Base-by-base conservation (phyloP, 2,888 invertebrate species). In the Macrosoma leucophasiata region DNA sequence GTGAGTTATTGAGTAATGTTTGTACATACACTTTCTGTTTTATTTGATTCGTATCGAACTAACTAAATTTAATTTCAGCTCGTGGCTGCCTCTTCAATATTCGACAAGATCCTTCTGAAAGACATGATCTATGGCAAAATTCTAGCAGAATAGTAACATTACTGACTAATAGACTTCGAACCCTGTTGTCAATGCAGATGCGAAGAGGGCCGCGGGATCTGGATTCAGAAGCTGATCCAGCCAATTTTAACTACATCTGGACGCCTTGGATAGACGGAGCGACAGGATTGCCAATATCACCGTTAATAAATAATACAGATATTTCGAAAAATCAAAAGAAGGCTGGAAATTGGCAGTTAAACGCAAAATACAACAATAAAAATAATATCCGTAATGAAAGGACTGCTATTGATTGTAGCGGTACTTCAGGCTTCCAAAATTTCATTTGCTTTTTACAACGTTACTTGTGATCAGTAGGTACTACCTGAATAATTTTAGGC, bases 81-180 rank as follows among this genome's bases (percentile, higher is more conserved):
- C 84, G 86, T 3, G 88, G 89, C n/a, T 91, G 91, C 52, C 79
- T 91, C 8, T 95, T 89, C 70, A 91, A 95, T 61, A 87, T 95
- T 23, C 87, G 88, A 0, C 85, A 86, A 29, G 95, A 95, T 65
- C 94, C 95, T 0, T 90, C 92, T 54, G 95, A 95, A 64, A 89
- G 89, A 31, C 88, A 88, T 50, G 92, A 95, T 55, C 59, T 89
- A 25, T 86, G 87, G 60, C 59, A 67, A 27, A 74, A 68, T 32
- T 86, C 86, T 6, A 81, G 81, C 3, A 84, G 84, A 43, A 86
- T 89, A 7, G 86, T 68, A 1, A 46, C 51, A 0, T 35, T 73
- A 10, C 44, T 82, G 2, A 70, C 64, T 57, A 86, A 56, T 47
- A 74, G 60, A 71, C 84, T 49, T 48, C 87, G 60, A 8, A 55